Evolutionary conservation across 2,797 vertebrate species (phyloP).

Genomic region (Acridotheres tristis): DNA sequence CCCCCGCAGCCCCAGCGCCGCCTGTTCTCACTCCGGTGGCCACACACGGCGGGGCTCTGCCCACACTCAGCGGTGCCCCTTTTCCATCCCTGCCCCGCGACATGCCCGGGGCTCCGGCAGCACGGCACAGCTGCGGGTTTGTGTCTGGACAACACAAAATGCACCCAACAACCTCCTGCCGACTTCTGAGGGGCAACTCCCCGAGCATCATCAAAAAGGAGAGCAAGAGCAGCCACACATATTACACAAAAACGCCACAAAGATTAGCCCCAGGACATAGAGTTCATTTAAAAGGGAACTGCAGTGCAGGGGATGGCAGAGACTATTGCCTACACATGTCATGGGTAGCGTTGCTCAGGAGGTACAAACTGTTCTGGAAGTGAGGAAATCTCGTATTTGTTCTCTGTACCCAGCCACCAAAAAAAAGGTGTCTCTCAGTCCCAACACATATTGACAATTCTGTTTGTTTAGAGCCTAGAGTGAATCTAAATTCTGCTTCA

Average conservation of each 20-base stretch:
- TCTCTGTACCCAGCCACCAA: not conserved
- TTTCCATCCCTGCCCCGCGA: rapidly evolving
- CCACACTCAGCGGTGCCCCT: not conserved
- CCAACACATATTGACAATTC: not conserved
- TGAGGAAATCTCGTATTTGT: slow-evolving; percentile 35
- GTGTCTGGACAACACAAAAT: not conserved
- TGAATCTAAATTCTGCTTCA: not conserved
- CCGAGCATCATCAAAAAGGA: not conserved
- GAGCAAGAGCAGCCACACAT: not conserved
- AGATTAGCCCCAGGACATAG: not conserved
- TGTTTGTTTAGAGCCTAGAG: not conserved
- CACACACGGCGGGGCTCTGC: not conserved
- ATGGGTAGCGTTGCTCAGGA: not conserved
- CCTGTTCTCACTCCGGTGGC: not conserved
- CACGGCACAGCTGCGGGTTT: not conserved
- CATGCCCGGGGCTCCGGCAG: not conserved
- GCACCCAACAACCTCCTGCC: not conserved
- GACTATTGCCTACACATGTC: not conserved
- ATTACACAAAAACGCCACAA: rapidly evolving
- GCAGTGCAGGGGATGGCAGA: not conserved
- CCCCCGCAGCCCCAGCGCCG: rapidly evolving
- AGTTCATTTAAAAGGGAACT: not conserved
- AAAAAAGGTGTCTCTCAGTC: not conserved
- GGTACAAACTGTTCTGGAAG: not conserved
- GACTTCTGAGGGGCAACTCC: not conserved